These are phyloP conservation scores for Notiomystis cincta DNA, from an alignment of 2,113 vertebrate genomes.

Conservation along the genomic window DNA sequence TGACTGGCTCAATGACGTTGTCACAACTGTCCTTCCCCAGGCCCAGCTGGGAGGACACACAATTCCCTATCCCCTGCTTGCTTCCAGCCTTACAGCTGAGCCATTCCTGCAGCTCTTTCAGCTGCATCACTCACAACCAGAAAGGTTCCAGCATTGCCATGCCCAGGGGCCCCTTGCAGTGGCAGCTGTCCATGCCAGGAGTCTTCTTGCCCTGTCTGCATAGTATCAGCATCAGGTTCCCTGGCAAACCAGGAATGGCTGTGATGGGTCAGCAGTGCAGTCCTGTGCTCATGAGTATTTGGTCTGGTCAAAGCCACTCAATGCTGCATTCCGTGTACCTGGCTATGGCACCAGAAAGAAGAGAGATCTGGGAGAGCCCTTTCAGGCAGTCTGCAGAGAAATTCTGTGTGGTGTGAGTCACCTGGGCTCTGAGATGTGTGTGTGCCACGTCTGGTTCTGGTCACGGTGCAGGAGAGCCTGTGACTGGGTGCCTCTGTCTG, in stretches of 20 bases:
- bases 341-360: neutral
- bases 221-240: neutral
- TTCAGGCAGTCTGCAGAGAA: neutral
- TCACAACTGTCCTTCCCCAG: neutral
- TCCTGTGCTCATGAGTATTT: neutral
- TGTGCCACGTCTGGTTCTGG: neutral
- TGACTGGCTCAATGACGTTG: neutral
- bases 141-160: neutral
- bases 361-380: neutral
- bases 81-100: neutral
- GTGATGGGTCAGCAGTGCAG: fast-evolving
- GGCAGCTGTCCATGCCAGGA: neutral
- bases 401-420: fast-evolving
- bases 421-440: neutral
- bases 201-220: neutral
- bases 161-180: neutral
- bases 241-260: neutral
- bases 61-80: neutral
- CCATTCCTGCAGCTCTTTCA: neutral
- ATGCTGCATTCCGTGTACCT: neutral
- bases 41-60: neutral
- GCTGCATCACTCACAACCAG: neutral
- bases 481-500: fast-evolving
- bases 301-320: neutral
- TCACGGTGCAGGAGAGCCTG: neutral